Evolutionary conservation across 2,888 invertebrate genomes (phyloP).

Genomic region (Tortrix viridana): DNA sequence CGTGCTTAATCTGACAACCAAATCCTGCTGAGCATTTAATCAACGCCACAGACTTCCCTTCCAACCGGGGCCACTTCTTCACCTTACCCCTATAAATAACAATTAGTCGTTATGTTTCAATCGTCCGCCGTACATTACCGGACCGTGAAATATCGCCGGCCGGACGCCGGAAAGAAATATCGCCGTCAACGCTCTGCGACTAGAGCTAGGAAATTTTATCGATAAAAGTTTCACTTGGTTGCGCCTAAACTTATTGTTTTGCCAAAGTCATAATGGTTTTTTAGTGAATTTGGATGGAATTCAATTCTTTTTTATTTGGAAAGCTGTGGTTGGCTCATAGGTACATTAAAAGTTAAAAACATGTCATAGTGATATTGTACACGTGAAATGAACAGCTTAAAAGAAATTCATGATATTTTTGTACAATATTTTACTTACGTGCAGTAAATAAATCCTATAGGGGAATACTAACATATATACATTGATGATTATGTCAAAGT

Average conservation of each 20-base stretch:
- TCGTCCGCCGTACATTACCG: slow-evolving; percentile 56
- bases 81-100: slow-evolving; percentile 60
- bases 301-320: too few relatives aligned
- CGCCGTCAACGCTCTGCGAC: slow-evolving; percentile 58
- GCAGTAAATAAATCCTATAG: too few relatives aligned
- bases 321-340: too few relatives aligned
- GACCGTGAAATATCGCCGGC: slow-evolving; percentile 59
- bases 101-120: slow-evolving; percentile 72
- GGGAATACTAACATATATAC: too few relatives aligned
- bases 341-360: too few relatives aligned
- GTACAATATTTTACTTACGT: too few relatives aligned
- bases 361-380: too few relatives aligned
- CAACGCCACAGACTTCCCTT: slow-evolving; percentile 8
- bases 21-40: neutral
- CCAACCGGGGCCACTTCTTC: slow-evolving; percentile 16
- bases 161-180: slow-evolving; percentile 74
- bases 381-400: too few relatives aligned
- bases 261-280: neutral
- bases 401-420: too few relatives aligned
- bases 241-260: neutral
- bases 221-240: slow-evolving; percentile 11
- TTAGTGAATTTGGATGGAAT: neutral
- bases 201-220: slow-evolving; percentile 52
- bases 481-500: too few relatives aligned
- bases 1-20: too few relatives aligned